Evolutionary conservation across 2,113 vertebrate genomes (phyloP).

Genomic region (Vicugna pacos): DNA sequence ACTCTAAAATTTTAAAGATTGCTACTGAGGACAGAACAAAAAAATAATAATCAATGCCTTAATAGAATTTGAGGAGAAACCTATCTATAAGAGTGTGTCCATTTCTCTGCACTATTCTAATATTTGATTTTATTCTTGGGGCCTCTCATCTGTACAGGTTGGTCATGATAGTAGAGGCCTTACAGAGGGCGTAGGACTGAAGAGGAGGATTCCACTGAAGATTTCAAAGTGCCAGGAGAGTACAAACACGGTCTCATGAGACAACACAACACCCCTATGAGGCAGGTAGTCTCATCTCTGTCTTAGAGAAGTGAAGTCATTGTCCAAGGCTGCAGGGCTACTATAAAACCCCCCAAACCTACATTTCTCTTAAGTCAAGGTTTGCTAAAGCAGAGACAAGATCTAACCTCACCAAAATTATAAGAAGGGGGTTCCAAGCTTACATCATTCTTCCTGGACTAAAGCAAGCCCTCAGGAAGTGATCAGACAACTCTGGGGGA

Average conservation of each 20-base stretch:
- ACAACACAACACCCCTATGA: not conserved
- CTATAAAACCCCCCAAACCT: not conserved
- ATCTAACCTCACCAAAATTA: not conserved
- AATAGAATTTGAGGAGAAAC: not conserved
- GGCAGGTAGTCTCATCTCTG: not conserved
- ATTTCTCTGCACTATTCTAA: not conserved
- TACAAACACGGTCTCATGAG: not conserved
- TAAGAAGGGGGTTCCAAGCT: not conserved
- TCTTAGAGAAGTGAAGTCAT: not conserved
- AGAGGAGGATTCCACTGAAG: not conserved
- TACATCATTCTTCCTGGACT: not conserved
- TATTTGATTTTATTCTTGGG: not conserved
- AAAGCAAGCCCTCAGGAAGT: not conserved
- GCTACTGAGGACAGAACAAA: not conserved
- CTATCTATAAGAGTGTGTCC: not conserved
- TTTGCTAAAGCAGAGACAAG: not conserved
- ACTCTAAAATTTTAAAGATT: not conserved
- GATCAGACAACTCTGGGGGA: not conserved
- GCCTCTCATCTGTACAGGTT: not conserved
- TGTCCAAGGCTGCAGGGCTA: not conserved
- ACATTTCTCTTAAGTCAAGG: not conserved
- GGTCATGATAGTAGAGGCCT: not conserved
- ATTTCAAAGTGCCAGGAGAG: slow-evolving; percentile 9
- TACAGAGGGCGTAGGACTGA: not conserved
- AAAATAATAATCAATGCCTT: not conserved